Percentiles rank a stretch among this genome's conserved stretches.
Conservation (phyloP, 2,888 invertebrate genomes). For the Drosophila barbarae region DNA sequence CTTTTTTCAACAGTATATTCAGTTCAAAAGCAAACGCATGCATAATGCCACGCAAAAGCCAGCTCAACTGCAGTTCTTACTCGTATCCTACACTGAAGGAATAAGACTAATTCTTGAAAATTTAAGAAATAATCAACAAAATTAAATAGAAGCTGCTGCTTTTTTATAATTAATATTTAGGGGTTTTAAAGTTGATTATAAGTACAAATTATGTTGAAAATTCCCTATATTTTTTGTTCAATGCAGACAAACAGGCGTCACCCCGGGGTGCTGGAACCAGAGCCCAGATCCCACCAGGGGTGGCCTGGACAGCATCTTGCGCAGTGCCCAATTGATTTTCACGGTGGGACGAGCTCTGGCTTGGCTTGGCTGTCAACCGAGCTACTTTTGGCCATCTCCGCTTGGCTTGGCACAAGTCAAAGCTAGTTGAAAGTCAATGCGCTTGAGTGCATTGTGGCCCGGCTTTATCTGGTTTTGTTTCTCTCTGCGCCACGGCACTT, state of each 20-base stretch:
- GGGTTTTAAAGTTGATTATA: neutral
- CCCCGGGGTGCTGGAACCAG: conserved; percentile 9
- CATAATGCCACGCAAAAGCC: conserved; percentile 27
- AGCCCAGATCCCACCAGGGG: conserved; percentile 14
- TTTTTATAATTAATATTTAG: neutral
- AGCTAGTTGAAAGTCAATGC: conserved; percentile 43
- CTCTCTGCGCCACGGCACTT: conserved; percentile 5
- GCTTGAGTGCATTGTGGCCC: conserved; percentile 43
- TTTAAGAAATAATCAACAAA: neutral
- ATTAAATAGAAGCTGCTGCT: neutral
- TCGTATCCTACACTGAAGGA: conserved; percentile 14
- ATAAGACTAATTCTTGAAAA: too few relatives aligned
- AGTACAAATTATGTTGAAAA: neutral
- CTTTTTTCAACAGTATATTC: conserved; percentile 22
- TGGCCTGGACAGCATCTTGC: conserved; percentile 30
- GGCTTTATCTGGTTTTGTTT: conserved; percentile 34
- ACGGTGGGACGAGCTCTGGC: conserved; percentile 15
- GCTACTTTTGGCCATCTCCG: conserved; percentile 41
- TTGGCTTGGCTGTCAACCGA: conserved; percentile 34
- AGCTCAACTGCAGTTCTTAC: conserved; percentile 13
- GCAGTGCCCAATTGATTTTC: conserved; percentile 47
- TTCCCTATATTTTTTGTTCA: neutral
- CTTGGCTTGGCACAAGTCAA: conserved; percentile 45
- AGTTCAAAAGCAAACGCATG: conserved; percentile 24
- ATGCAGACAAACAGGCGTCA: conserved; percentile 26